Evolutionary conservation across 2,888 invertebrate genomes (phyloP).

Genomic region (Byasa hedistus): DNA sequence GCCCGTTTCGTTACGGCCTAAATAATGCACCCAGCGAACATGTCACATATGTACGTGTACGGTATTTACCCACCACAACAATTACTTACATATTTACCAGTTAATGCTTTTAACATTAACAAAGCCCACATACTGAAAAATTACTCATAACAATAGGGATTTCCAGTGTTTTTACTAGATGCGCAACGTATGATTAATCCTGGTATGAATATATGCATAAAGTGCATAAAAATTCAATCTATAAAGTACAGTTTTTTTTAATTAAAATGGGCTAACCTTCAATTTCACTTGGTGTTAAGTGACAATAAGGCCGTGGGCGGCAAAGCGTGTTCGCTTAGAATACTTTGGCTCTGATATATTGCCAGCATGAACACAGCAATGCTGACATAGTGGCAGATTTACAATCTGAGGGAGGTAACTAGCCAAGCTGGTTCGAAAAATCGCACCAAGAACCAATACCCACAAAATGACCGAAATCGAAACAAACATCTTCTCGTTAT

Average conservation of each 20-base stretch:
- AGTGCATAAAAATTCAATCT: neutral
- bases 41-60: neutral
- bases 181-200: slow-evolving; percentile 1
- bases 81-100: slow-evolving; percentile 28
- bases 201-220: neutral
- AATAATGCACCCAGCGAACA: slow-evolving; percentile 41
- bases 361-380: too few relatives aligned
- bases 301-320: neutral
- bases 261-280: neutral
- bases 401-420: too few relatives aligned
- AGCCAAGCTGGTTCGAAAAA: too few relatives aligned
- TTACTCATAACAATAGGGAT: slow-evolving; percentile 8
- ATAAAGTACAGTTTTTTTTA: neutral
- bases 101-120: slow-evolving; percentile 31
- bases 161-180: slow-evolving; percentile 13
- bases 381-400: too few relatives aligned
- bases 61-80: slow-evolving; percentile 30
- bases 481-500: too few relatives aligned
- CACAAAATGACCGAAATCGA: too few relatives aligned
- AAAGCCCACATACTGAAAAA: neutral
- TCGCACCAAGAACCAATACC: too few relatives aligned
- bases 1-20: slow-evolving; percentile 52
- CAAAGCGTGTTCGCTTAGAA: too few relatives aligned
- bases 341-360: too few relatives aligned
- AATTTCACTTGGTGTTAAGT: too few relatives aligned